Evolutionary conservation across 1,140 invertebrate genomes (phyloP).

Genomic region (Aphelenchoides besseyi): DNA sequence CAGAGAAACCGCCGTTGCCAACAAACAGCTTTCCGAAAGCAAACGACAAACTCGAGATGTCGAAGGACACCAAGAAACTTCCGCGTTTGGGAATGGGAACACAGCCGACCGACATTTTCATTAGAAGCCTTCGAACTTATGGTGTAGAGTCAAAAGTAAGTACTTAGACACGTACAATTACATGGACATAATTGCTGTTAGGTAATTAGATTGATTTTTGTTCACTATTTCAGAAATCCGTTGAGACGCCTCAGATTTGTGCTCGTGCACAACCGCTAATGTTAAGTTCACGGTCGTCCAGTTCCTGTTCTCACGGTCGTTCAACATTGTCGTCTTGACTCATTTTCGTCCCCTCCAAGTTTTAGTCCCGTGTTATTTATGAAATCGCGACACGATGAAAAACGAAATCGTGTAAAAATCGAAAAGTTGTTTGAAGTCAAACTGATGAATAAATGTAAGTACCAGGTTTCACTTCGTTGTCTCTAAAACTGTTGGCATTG

Average conservation of each 20-base stretch:
- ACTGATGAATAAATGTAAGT: too few species aligned
- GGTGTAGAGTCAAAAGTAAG: neutral
- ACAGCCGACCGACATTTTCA: conserved; percentile 3
- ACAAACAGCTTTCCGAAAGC: neutral
- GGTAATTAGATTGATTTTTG: neutral
- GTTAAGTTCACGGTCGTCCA: neutral
- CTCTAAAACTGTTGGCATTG: neutral
- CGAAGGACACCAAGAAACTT: neutral
- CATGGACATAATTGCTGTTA: neutral
- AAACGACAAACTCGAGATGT: neutral
- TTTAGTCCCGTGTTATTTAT: neutral
- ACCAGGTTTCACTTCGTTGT: neutral
- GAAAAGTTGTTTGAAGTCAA: too few species aligned
- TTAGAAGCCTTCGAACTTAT: conserved; percentile 1
- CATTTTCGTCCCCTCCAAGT: neutral
- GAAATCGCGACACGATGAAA: neutral
- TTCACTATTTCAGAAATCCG: neutral
- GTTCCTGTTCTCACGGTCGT: conserved; percentile 5
- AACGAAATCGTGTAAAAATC: neutral
- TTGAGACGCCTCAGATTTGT: neutral
- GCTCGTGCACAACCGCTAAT: neutral
- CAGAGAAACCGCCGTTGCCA: neutral
- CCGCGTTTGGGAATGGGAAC: conserved; percentile 2
- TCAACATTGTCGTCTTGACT: neutral
- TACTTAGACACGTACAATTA: too few species aligned